Evolutionary conservation across 1,140 invertebrate species (phyloP), one percentile per base, ranked within the genome.

Genomic region (Melitaea cinxia): DNA sequence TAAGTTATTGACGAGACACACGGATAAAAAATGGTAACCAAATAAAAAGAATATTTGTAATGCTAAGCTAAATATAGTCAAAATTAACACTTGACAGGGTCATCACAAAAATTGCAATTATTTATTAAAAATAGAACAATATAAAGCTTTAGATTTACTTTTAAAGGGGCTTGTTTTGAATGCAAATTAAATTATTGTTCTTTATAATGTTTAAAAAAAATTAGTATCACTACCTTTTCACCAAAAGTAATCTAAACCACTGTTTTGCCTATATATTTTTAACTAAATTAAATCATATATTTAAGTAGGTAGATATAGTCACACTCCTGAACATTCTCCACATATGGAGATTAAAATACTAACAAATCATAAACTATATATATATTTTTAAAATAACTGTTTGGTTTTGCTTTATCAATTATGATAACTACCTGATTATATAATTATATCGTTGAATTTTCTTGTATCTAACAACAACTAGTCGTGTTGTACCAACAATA

Each of bases 1-100:
- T 93, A 95, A 96, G 93, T 94, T 95, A 91, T 95, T 96, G 93
- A 95, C 94, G 85, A 94, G 94, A 93, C 95, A 95, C 92, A 94
- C 93, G 93, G 95, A 95, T 92, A 94, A 94, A 88, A 95, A 95
- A 94, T 95, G 94, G 94, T 95, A 95, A 94, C 83, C 30, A 26
- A 62, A n/a, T 73, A 68, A 73, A 66, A 73, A 68, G 72, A 74
- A 73, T 62, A 68, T 80, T 73, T 58, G 68, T 77, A 77, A 76
- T 82, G 74, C 80, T 83, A 81, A 77, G 72, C 77, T 79, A 73
- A 61, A 74, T 65, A 70, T 73, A 82, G 68, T 70, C 72, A 72
- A 62, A 45, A 72, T 65, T 75, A 80, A 80, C 73, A 71, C 74
- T 80, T 70, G 55, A 72, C 64, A 60, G 26, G 15, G 21, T 57